These are phyloP conservation scores for Columbina picui DNA, from an alignment of 2,113 vertebrate species.

Conservation along the genomic window DNA sequence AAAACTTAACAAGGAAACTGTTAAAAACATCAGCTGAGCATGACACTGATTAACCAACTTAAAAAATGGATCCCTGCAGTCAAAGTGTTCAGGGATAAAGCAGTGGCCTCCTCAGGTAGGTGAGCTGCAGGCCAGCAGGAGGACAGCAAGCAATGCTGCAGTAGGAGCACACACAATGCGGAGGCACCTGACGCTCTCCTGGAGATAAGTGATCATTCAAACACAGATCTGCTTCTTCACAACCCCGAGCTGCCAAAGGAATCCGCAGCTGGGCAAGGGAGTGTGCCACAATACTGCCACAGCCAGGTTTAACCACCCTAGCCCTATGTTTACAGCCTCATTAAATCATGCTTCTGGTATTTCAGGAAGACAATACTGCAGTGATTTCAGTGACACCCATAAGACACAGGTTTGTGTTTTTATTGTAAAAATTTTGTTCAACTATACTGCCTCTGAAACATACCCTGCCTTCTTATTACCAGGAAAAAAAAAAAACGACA, in stretches of 20 bases:
- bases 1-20: neutral
- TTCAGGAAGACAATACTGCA: neutral
- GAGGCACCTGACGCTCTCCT: neutral
- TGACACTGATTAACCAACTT: neutral
- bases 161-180: neutral
- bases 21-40: neutral
- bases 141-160: neutral
- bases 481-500: neutral
- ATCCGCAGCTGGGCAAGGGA: neutral
- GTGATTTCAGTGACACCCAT: neutral
- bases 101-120: neutral
- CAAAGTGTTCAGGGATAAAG: neutral
- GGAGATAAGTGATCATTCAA: neutral
- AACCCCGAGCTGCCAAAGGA: neutral
- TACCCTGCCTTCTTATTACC: neutral
- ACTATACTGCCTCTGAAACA: neutral
- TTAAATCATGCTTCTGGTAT: neutral
- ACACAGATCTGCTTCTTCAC: neutral
- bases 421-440: neutral
- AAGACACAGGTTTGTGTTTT: neutral
- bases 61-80: neutral
- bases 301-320: neutral
- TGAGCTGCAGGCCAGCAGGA: accelerated
- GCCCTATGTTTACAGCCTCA: neutral
- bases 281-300: neutral